These are phyloP conservation scores for Regulus satrapa DNA, from an alignment of 2,113 vertebrate species.

Conservation along the genomic window DNA sequence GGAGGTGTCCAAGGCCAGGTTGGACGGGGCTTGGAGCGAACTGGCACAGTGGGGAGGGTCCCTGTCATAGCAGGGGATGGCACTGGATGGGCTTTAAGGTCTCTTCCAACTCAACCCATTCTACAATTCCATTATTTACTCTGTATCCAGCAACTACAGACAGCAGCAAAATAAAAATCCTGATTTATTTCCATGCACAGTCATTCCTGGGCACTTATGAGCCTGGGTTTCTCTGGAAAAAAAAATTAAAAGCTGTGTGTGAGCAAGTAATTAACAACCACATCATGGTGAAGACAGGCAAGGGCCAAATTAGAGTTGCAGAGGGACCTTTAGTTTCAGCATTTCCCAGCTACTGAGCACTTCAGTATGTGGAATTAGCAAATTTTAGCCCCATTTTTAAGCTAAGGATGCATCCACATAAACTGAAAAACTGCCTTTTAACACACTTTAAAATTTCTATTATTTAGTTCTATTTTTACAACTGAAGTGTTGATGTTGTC, in stretches of 20 bases:
- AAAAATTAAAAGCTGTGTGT: not conserved
- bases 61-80: not conserved
- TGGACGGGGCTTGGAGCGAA: accelerated
- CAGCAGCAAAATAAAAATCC: not conserved
- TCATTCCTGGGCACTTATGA: not conserved
- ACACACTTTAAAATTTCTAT: not conserved
- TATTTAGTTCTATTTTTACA: not conserved
- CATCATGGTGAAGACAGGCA: not conserved
- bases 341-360: not conserved
- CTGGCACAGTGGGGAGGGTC: accelerated
- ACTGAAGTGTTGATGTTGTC: not conserved
- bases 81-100: not conserved
- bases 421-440: not conserved
- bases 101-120: not conserved
- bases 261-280: slow-evolving; percentile 18
- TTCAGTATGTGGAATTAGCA: not conserved
- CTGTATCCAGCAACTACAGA: not conserved
- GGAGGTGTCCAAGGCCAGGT: not conserved
- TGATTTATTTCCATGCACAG: not conserved
- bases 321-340: not conserved
- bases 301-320: slow-evolving; percentile 12
- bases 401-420: not conserved
- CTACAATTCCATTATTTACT: not conserved
- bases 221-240: not conserved
- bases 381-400: not conserved